These are phyloP conservation scores for Tribolium castaneum DNA, from an alignment of 1,140 invertebrate species.

Conservation along the genomic window DNA sequence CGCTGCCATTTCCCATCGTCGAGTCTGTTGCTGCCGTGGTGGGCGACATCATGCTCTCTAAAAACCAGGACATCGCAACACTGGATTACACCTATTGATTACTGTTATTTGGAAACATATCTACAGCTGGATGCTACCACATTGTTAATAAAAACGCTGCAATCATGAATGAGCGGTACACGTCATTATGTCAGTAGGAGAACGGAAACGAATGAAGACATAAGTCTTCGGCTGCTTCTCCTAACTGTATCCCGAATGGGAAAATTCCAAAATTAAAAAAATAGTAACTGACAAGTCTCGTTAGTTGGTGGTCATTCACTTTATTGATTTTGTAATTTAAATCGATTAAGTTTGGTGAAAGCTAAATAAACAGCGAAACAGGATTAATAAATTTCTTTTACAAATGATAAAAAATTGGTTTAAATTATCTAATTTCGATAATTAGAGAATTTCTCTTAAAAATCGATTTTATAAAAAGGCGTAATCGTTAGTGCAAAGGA, in stretches of 20 bases:
- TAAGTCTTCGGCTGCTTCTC: neutral
- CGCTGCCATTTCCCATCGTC: conserved; percentile 45
- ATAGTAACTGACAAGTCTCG: neutral
- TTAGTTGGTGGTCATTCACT: conserved; percentile 1
- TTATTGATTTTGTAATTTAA: neutral
- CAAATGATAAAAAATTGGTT: neutral
- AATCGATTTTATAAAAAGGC: neutral
- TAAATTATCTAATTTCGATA: no score
- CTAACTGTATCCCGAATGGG: neutral
- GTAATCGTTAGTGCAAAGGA: neutral
- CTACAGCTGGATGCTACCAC: neutral
- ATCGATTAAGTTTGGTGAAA: conserved; percentile 22
- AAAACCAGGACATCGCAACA: conserved; percentile 10
- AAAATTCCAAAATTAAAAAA: neutral
- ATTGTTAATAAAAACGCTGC: neutral
- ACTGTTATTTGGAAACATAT: conserved; percentile 7
- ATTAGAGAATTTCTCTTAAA: no score
- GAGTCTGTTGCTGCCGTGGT: conserved; percentile 51
- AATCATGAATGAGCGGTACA: conserved; percentile 34
- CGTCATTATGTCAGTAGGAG: neutral
- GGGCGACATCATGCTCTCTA: conserved; percentile 58
- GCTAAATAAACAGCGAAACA: neutral
- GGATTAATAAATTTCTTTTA: conserved; percentile 2
- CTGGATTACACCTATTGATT: conserved; percentile 25
- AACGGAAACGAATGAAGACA: neutral